A percentile compares a stretch with the other conserved stretches of the same genome.
Conservation (phyloP, 1,140 invertebrate genomes). For the Zophobas morio region DNA sequence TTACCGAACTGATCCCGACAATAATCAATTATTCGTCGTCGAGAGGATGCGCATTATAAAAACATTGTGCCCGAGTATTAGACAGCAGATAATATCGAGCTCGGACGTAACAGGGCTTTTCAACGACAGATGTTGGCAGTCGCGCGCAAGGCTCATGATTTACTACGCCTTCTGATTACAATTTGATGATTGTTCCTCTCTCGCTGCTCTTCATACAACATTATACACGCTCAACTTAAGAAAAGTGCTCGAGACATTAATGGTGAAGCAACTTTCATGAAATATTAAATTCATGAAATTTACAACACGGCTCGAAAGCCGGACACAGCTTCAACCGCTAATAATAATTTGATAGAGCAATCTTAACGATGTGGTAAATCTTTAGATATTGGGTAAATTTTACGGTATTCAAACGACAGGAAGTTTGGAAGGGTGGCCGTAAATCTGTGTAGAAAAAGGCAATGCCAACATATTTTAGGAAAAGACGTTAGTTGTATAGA, state of each 20-base stretch:
- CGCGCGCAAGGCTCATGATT: slow-evolving; percentile 61
- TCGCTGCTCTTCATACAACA: slow-evolving; percentile 57
- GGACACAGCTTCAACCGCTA: background rate
- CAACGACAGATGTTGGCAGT: slow-evolving; percentile 59
- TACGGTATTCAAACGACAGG: too few species aligned
- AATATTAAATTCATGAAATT: slow-evolving; percentile 58
- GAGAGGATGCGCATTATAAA: slow-evolving; percentile 44
- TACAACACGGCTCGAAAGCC: slow-evolving; percentile 23
- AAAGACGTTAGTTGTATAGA: too few species aligned
- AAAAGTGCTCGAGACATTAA: slow-evolving; percentile 61
- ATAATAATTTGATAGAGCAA: background rate
- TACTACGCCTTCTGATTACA: slow-evolving; percentile 65
- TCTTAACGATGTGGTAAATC: too few species aligned
- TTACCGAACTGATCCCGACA: slow-evolving; percentile 18
- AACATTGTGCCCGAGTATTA: slow-evolving; percentile 49
- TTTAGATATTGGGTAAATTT: too few species aligned
- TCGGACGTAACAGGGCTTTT: slow-evolving; percentile 52
- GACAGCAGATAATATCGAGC: slow-evolving; percentile 53
- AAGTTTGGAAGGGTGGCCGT: too few species aligned
- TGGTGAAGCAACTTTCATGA: slow-evolving; percentile 59
- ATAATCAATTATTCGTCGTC: slow-evolving; percentile 16
- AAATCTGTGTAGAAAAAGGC: too few species aligned
- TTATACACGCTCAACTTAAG: slow-evolving; percentile 62
- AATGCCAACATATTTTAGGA: too few species aligned
- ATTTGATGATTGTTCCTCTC: slow-evolving; percentile 66